A percentile compares a stretch with the other conserved stretches of the same genome.
Conservation (phyloP, 2,113 vertebrate genomes). For the Meriones unguiculatus region DNA sequence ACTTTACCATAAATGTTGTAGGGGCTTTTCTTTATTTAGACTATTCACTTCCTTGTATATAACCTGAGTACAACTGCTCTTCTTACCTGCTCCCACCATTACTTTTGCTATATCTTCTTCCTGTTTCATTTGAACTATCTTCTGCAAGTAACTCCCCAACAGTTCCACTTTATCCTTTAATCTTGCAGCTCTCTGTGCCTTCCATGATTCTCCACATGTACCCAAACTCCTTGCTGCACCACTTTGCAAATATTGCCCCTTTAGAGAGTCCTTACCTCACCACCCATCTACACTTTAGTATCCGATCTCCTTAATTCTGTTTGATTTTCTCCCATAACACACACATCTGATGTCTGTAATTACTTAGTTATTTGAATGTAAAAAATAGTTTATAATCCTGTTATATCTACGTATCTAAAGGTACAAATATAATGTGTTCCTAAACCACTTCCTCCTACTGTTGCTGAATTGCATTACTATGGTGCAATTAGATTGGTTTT, state of each 20-base stretch:
- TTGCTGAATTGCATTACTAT: neutral
- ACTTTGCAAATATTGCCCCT: neutral
- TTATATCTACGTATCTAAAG: conserved; percentile 40
- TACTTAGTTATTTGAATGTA: neutral
- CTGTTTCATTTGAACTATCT: neutral
- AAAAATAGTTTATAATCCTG: conserved; percentile 13
- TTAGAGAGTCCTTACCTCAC: neutral
- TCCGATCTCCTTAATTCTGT: neutral
- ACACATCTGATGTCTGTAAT: conserved; percentile 22
- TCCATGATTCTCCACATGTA: neutral
- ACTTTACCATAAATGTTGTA: neutral
- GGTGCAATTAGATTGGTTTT: neutral
- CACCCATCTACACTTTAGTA: neutral
- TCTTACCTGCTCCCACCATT: neutral
- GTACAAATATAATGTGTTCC: neutral
- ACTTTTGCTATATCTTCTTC: neutral
- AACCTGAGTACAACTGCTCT: neutral
- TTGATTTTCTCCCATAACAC: conserved; percentile 1
- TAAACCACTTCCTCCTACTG: neutral
- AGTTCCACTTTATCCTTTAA: neutral
- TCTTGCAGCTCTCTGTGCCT: neutral
- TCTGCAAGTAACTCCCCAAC: neutral
- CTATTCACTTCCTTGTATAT: neutral
- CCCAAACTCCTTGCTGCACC: neutral
- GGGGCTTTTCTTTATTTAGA: neutral